Base-by-base conservation (phyloP, 2,888 invertebrate genomes). In the Meganola albula region DNA sequence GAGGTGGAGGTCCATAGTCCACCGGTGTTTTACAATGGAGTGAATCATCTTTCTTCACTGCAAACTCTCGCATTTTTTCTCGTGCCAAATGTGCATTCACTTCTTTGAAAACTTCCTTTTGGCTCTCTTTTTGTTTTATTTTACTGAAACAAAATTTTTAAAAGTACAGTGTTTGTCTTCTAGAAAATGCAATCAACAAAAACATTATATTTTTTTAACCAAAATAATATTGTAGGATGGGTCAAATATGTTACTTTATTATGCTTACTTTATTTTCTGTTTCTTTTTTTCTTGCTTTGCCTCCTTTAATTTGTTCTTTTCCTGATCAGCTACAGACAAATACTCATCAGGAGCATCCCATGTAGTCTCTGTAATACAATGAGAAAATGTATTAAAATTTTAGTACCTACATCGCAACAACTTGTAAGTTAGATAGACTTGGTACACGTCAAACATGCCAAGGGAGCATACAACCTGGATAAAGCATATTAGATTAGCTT, bases 301-400 rank as follows among this genome's bases (percentile, higher is more conserved):
- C 0, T 58, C 50, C 46, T 74, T 74, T 58, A 88, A 59, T 57
- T 87, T 85, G 13, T 84, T 73, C 29, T 83, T 74, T 49, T 89
- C 87, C 69, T 93, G 92, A 53, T 93, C 91, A 24, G 78, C 84
- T 31, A 92, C 63, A 10, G 90, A 90, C 33, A 92, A 65, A 61
- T 87, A 65, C 7, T 93, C 93, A 65, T 91, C 93, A 28, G 96
- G 95, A 5, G 89, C 74, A 43, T 92, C 90, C 93, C 93, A 95
- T 2, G 89, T 87, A 0, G 94, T 91, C 76, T 93, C 95, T 93
- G 59, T 28, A 83, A 79, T 35, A 41, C 34, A 36, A 18, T 2
- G 20, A 20, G n/a, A 20, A 7, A 16, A 16, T 5, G 16, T 5
- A 16, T 5, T 16, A 16, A 16, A 16, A n/a, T n/a, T n/a, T n/a